Percentiles rank a stretch among this genome's conserved stretches.
Evolutionary conservation across 2,113 vertebrate species (phyloP).

Genomic region (Melanocharis versteri): DNA sequence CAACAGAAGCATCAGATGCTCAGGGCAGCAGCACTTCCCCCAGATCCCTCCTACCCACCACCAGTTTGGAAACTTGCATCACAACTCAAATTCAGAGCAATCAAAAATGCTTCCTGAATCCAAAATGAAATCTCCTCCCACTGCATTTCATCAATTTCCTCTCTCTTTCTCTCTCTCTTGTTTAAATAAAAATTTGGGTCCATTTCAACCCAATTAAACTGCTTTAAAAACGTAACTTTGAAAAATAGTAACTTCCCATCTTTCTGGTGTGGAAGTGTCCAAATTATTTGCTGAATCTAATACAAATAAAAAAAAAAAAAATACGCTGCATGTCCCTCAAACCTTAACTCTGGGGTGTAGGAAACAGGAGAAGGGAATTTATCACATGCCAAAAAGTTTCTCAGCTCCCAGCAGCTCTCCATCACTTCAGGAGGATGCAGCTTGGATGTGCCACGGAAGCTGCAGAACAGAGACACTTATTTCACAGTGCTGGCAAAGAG

Average conservation of each 20-base stretch:
- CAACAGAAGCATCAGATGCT: not conserved
- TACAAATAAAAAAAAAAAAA: not conserved
- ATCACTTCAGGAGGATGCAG: slow-evolving; percentile 30
- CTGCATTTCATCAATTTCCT: not conserved
- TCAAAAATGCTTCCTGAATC: not conserved
- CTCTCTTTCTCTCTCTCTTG: no score
- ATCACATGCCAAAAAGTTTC: slow-evolving; percentile 43
- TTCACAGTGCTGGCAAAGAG: not conserved
- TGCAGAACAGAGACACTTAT: not conserved
- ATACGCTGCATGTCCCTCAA: not conserved
- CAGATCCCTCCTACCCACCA: not conserved
- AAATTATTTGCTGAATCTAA: not conserved
- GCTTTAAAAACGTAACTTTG: not conserved
- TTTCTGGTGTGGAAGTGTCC: not conserved
- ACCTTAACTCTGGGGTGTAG: not conserved
- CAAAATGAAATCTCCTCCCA: not conserved
- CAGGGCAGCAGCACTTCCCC: not conserved
- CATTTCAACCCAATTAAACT: not conserved
- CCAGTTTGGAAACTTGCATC: not conserved
- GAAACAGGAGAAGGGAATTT: not conserved
- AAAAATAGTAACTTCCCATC: not conserved
- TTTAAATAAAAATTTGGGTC: not conserved
- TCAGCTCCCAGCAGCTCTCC: slow-evolving; percentile 29
- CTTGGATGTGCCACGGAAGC: not conserved
- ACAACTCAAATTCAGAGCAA: not conserved